Evolutionary conservation across 1,140 invertebrate genomes (phyloP), one percentile per base, ranked within the genome.

Genomic region (Euwallacea fornicatus): DNA sequence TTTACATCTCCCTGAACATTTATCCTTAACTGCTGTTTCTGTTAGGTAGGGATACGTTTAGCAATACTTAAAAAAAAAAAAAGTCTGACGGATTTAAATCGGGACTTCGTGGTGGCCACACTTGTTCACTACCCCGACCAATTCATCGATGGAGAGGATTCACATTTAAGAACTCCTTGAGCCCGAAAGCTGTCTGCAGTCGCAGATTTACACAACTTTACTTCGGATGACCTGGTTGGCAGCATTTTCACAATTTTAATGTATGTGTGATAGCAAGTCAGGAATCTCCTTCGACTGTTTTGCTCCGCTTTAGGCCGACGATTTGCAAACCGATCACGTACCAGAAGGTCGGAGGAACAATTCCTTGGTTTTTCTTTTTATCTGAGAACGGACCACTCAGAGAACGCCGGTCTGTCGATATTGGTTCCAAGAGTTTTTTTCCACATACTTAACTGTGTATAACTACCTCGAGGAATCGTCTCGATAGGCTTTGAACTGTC

Each of bases 321-420:
- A 69, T 74, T 72, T 59, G 62, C 54, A 72, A 68, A 63, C 70
- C 66, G 66, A 69, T 68, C 73, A 74, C 73, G 73, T 74, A 74
- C 58, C 71, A 71, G 73, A 74, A 74, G 73, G 73, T 74, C 73
- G 70, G 70, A 67, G 67, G 69, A 63, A 74, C 73, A 74, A 74
- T 74, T 74, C 73, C 54, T 74, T 47, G 46, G 54, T 61, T 74
- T 71, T 67, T 64, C 43, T 71, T 65, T 73, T 70, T 65, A 33
- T 62, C 21, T 33, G 21, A 33, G 58, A 62, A 65, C 63, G 63
- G 15, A 53, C 63, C 63, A 55, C 62, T 65, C 63, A 21, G 41
- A 42, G 63, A 65, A 65, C 63, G 63, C 63, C 42, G 63, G 63
- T 41, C 47, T 65, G 64, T 66, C 54, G 64, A 66, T 66, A 66